These are phyloP conservation scores for Platynereis dumerilii DNA, from an alignment of 2,888 invertebrate species.

Conservation along the genomic window DNA sequence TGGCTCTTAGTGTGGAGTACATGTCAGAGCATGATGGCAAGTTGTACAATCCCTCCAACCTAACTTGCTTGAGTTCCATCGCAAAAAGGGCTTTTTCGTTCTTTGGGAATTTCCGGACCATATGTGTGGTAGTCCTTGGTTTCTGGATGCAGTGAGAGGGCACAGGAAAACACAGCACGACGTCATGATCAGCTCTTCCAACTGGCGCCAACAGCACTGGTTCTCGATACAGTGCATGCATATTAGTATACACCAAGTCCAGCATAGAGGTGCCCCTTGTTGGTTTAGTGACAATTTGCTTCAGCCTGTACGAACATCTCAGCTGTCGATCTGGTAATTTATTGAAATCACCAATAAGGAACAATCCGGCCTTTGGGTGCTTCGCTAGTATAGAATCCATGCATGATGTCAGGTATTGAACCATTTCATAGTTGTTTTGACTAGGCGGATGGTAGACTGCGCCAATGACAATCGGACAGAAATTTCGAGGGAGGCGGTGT, in stretches of 20 bases:
- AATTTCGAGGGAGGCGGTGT: too few species aligned
- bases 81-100: conserved; percentile 3
- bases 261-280: background rate
- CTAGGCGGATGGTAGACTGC: background rate
- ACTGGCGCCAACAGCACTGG: background rate
- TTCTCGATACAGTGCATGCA: background rate
- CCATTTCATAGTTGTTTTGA: background rate
- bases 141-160: background rate
- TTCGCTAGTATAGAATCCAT: background rate
- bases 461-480: background rate
- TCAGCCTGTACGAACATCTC: background rate
- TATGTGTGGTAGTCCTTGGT: background rate
- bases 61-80: too few species aligned
- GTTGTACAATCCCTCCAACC: too few species aligned
- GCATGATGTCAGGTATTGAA: background rate
- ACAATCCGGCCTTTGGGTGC: background rate
- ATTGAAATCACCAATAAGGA: background rate
- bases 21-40: too few species aligned
- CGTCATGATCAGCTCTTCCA: background rate
- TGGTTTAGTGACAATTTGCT: background rate
- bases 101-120: background rate
- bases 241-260: conserved; percentile 1
- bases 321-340: background rate
- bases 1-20: too few species aligned
- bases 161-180: background rate